These are phyloP conservation scores for Rhynchomys soricoides DNA, from an alignment of 2,113 vertebrate species.

Conservation along the genomic window DNA sequence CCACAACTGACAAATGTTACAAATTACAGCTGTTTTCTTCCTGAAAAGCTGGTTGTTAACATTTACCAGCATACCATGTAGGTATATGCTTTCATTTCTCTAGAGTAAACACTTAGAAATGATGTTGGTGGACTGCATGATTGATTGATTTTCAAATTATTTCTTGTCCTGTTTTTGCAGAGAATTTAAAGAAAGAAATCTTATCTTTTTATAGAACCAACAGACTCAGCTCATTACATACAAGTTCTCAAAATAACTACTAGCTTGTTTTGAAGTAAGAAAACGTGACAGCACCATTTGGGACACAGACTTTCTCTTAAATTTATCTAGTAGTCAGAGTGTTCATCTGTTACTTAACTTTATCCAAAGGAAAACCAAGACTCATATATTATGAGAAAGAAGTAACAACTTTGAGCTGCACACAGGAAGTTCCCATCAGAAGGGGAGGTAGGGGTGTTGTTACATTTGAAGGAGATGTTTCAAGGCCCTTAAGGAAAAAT, in stretches of 20 bases:
- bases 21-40: conserved; percentile 17
- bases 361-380: conserved; percentile 48
- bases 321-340: conserved; percentile 3
- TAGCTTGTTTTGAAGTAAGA: conserved; percentile 45
- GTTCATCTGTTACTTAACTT: conserved; percentile 48
- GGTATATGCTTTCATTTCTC: conserved; percentile 25
- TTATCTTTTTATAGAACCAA: background rate
- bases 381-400: background rate
- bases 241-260: conserved; percentile 36
- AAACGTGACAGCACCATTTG: conserved; percentile 52
- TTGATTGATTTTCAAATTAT: background rate
- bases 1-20: background rate
- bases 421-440: background rate
- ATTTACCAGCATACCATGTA: conserved; percentile 15
- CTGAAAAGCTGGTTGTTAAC: conserved; percentile 28
- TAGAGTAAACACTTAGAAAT: conserved; percentile 28
- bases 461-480: conserved; percentile 53
- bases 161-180: background rate
- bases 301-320: conserved; percentile 16
- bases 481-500: conserved; percentile 19
- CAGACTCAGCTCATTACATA: conserved; percentile 34
- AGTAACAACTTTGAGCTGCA: conserved; percentile 3
- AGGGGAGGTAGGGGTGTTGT: background rate
- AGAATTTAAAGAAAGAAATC: conserved; percentile 4
- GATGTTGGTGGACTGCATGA: conserved; percentile 1